phyloP scores from a whole-genome alignment of 1,140 invertebrate genomes.

The Pseudomyrmex concolor region DNA sequence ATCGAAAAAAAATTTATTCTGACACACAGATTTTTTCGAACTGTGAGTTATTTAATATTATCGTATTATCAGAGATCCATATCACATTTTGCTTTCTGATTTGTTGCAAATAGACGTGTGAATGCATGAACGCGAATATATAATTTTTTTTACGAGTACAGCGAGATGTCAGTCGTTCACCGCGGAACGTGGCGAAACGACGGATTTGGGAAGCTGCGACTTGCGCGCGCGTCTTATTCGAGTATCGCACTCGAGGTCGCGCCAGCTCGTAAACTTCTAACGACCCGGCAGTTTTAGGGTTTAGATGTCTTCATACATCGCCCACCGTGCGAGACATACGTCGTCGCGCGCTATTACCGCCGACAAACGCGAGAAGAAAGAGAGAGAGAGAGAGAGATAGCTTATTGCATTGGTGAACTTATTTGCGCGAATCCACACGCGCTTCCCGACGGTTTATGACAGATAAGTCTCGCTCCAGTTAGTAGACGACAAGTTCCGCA shows the following conservation, averaged over 20 bases:
- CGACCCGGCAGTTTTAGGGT: conserved; percentile 25
- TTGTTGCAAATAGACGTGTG: not conserved
- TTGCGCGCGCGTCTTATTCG: not conserved
- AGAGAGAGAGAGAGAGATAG: too few species aligned
- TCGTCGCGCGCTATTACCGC: conserved; percentile 9
- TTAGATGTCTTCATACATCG: not conserved
- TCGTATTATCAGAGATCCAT: not conserved
- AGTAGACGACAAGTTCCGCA: not conserved
- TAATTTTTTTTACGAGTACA: conserved; percentile 31
- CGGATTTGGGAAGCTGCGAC: conserved; percentile 12
- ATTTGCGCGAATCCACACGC: conserved; percentile 1
- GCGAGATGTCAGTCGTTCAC: not conserved
- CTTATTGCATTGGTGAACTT: not conserved
- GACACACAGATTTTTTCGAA: too few species aligned
- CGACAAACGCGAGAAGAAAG: not conserved
- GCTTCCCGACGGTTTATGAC: too few species aligned
- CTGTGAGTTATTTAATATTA: not conserved
- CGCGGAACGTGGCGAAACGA: not conserved
- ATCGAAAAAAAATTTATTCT: too few species aligned
- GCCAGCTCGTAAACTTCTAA: conserved; percentile 37
- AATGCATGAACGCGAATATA: not conserved
- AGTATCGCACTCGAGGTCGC: not conserved
- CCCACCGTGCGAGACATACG: not conserved
- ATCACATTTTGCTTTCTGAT: too few species aligned
- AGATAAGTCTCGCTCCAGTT: too few species aligned